A percentile compares a stretch with the other conserved stretches of the same genome.
phyloP scores from a whole-genome alignment of 2,113 vertebrate species.

The Labrus mixtus region DNA sequence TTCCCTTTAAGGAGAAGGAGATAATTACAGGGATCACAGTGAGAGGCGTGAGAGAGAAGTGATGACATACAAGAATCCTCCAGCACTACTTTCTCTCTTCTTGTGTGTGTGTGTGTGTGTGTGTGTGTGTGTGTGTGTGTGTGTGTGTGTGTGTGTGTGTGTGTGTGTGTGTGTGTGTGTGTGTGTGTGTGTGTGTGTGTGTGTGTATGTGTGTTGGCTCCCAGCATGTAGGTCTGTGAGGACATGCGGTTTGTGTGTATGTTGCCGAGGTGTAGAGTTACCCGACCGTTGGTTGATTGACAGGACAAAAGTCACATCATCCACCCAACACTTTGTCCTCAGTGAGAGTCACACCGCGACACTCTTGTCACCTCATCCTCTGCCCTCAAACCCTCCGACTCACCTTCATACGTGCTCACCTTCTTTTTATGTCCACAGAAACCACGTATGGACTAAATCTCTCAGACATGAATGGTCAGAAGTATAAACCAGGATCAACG shows the following conservation, averaged over 20 bases:
- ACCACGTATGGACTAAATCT: background rate
- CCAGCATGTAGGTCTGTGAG: constrained; percentile 4
- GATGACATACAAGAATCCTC: constrained; percentile 57
- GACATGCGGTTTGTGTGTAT: constrained; percentile 4
- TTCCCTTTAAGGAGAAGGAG: constrained; percentile 48
- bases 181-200: constrained; percentile 17
- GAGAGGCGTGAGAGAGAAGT: constrained; percentile 64
- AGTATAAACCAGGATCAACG: too few relatives aligned
- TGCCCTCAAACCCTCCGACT: constrained; percentile 7
- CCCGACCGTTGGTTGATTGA: constrained; percentile 45
- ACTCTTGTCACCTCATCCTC: constrained; percentile 21
- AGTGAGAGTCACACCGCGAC: constrained; percentile 21
- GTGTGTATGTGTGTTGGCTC: constrained; percentile 32
- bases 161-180: constrained; percentile 31
- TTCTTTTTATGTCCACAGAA: background rate
- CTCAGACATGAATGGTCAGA: background rate
- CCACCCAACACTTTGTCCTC: constrained; percentile 56
- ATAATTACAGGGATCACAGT: constrained; percentile 72
- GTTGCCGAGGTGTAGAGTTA: constrained; percentile 52
- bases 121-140: constrained; percentile 29
- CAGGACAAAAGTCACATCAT: constrained; percentile 64
- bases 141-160: constrained; percentile 32
- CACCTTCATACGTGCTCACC: constrained; percentile 1
- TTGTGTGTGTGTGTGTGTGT: constrained; percentile 26
- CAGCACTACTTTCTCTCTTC: constrained; percentile 53